phyloP scores from a whole-genome alignment of 2,113 vertebrate genomes.

The Corydoras sp. region DNA sequence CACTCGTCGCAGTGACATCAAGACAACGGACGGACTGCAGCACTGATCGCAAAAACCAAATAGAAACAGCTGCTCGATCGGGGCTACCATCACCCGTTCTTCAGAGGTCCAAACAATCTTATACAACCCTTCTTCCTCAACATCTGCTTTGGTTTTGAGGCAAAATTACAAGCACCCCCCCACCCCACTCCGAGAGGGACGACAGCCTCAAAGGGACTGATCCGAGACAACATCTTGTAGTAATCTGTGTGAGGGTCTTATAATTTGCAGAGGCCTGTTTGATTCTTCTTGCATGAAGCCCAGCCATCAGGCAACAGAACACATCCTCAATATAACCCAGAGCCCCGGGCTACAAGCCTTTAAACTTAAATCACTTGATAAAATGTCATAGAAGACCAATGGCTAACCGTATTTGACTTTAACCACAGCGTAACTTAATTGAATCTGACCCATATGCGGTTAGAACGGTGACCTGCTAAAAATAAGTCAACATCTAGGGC shows the following conservation, averaged over 20 bases:
- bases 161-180: constrained; percentile 51
- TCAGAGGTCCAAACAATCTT: constrained; percentile 39
- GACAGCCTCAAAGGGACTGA: constrained; percentile 51
- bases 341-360: constrained; percentile 1
- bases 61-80: constrained; percentile 49
- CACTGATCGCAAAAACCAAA: constrained; percentile 41
- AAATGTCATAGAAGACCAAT: constrained; percentile 21
- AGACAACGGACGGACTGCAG: constrained; percentile 29
- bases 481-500: not conserved
- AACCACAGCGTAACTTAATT: constrained; percentile 26
- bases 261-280: constrained; percentile 28
- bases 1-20: constrained; percentile 37
- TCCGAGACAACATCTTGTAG: constrained; percentile 47
- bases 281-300: constrained; percentile 21
- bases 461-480: constrained; percentile 1
- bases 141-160: constrained; percentile 60
- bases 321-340: constrained; percentile 9
- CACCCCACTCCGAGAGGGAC: constrained; percentile 51
- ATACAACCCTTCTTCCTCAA: constrained; percentile 42
- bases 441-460: constrained; percentile 9
- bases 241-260: constrained; percentile 37
- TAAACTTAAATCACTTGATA: constrained; percentile 25
- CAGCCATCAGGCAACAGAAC: constrained; percentile 1
- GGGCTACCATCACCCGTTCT: constrained; percentile 13
- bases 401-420: constrained; percentile 23